phyloP scores from a whole-genome alignment of 2,113 vertebrate genomes.

The Buteo buteo region DNA sequence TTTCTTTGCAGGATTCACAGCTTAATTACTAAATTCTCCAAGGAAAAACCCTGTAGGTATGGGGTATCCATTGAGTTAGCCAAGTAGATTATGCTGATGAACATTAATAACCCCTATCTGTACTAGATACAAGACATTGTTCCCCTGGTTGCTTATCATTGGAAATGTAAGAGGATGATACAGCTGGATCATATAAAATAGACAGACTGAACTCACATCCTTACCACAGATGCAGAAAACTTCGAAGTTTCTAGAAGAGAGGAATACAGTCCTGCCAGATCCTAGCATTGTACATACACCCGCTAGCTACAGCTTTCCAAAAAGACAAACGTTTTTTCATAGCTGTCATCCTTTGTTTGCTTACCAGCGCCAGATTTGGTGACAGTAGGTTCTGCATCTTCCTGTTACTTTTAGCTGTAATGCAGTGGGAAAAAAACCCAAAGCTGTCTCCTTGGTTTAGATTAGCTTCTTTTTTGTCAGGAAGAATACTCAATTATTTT shows the following conservation, averaged over 20 bases:
- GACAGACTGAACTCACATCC: not conserved
- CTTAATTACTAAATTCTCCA: not conserved
- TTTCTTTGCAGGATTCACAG: not conserved
- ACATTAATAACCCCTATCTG: not conserved
- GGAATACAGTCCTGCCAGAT: not conserved
- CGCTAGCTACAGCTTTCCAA: not conserved
- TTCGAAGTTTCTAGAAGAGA: not conserved
- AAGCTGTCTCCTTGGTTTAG: not conserved
- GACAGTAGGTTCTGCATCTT: not conserved
- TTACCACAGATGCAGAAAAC: not conserved
- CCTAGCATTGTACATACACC: not conserved
- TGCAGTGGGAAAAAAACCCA: not conserved
- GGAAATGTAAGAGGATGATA: not conserved
- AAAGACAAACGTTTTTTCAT: not conserved
- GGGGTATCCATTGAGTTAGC: not conserved
- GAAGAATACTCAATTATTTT: not conserved
- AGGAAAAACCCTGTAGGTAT: not conserved
- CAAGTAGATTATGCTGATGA: not conserved
- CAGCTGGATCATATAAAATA: not conserved
- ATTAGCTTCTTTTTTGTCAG: not conserved
- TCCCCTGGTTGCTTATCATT: not conserved
- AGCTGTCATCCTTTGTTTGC: not conserved
- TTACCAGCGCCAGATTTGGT: not conserved
- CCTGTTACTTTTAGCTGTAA: not conserved
- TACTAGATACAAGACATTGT: not conserved